Evolutionary conservation across 53 echinoderm and acorn worm species (phyloP), one percentile per base, ranked within the genome.

Genomic region (Pentamera pediparva): DNA sequence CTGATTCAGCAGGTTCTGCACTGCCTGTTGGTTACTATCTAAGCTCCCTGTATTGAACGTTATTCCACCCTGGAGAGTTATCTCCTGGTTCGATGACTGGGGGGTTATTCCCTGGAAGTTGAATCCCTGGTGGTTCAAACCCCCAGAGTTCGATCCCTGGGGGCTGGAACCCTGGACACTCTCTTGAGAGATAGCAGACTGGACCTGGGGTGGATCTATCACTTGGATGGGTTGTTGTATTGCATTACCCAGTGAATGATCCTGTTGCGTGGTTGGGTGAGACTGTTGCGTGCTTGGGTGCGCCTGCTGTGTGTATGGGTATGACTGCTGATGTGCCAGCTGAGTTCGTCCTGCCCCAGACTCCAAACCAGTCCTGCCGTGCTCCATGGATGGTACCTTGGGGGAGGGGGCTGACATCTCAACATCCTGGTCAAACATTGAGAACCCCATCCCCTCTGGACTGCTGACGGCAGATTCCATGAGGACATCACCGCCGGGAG

Each of bases 1-100:
- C 54, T 72, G 73, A n/a, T 54, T 26, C 73, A 72, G 27, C 8
- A 72, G n/a, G 35, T 72, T 52, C 35, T 72, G 73, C 17, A 72
- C 47, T 27, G 70, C 67, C 19, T 20, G 6, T 29, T 67, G 67
- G 27, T 41, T 67, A 15, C 30, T 41, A 43, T 63, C 63, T 39
- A 63, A 13, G 54, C 21, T 18, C 5, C 67, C 67, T 43, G 41
- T 43, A 31, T 67, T 67, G 22, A 67, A 28, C 45, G 67, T 26
- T 30, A 67, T 67, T 20, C 67, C 67, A 19, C 67, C 67, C 37
- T 22, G 25, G 24, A n/a, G n/a, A n/a, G 24, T 67, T 20, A 67
- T 41, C 22, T 67, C 67, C 58, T 57, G 58, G 18, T 32, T 32
- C 28, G 32, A 57, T n/a, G n/a, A n/a, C n/a, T n/a, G n/a, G n/a